phyloP scores from a whole-genome alignment of 30 jellyfish, hydroid and myxozoan species.

The Pseudorhiza aurosa region DNA sequence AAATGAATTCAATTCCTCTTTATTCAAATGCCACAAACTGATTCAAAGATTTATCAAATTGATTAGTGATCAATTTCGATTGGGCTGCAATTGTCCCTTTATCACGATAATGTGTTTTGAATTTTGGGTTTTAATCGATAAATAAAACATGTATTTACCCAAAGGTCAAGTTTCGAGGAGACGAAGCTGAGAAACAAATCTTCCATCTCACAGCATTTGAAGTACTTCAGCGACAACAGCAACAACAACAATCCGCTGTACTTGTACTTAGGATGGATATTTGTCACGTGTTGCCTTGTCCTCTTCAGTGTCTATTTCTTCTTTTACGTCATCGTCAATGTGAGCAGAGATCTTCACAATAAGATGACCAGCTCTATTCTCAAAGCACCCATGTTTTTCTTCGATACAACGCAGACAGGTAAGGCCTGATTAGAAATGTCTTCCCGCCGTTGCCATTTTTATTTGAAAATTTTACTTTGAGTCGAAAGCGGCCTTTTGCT shows the following conservation, averaged over 20 bases:
- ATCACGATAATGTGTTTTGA: too few species aligned
- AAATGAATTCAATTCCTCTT: too few species aligned
- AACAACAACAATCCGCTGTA: constrained; percentile 13
- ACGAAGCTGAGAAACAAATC: constrained; percentile 3
- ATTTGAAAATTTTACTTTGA: background rate
- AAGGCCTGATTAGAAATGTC: background rate
- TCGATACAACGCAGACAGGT: constrained; percentile 70
- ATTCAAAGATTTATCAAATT: too few species aligned
- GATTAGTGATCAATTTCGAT: too few species aligned
- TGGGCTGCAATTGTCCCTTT: too few species aligned
- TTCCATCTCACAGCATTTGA: background rate
- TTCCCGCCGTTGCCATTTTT: background rate
- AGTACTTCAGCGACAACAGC: background rate
- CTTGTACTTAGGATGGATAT: constrained; percentile 18
- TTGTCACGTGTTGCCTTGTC: constrained; percentile 2
- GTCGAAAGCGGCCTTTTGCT: background rate
- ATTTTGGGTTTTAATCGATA: too few species aligned
- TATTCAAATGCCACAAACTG: too few species aligned
- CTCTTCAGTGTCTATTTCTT: constrained; percentile 5
- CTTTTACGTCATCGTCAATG: constrained; percentile 20
- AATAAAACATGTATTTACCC: too few species aligned
- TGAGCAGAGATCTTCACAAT: constrained; percentile 47
- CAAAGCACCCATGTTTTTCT: constrained; percentile 68
- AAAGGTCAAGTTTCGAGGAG: constrained; percentile 38
- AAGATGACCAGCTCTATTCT: constrained; percentile 59